Percentiles rank a stretch among this genome's conserved stretches.
phyloP scores from a whole-genome alignment of 1,140 invertebrate species.

The Heliconius melpomene region DNA sequence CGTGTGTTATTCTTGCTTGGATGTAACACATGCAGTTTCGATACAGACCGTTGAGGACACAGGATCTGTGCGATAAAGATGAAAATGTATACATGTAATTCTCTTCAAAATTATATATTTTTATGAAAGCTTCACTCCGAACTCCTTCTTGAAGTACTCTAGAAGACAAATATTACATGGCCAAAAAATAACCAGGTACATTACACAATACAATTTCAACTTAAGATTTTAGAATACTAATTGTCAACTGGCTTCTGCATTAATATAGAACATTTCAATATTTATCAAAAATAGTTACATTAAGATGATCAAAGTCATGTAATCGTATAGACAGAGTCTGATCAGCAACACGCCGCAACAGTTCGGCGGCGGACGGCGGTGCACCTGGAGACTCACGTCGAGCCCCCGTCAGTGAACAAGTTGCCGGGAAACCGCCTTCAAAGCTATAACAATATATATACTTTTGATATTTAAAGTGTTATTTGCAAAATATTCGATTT shows the following conservation, averaged over 20 bases:
- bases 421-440: slow-evolving; percentile 66
- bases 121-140: too few relatives aligned
- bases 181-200: too few relatives aligned
- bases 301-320: slow-evolving; percentile 86
- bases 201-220: too few relatives aligned
- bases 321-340: slow-evolving; percentile 84
- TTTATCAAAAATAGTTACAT: slow-evolving; percentile 53
- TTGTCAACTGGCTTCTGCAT: too few relatives aligned
- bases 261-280: too few relatives aligned
- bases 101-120: neutral
- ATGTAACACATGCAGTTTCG: slow-evolving; percentile 86
- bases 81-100: neutral
- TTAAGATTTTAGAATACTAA: too few relatives aligned
- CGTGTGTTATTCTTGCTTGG: slow-evolving; percentile 85
- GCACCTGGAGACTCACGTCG: slow-evolving; percentile 48
- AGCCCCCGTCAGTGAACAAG: slow-evolving; percentile 22
- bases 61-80: slow-evolving; percentile 74
- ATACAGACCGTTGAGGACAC: slow-evolving; percentile 86
- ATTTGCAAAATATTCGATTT: too few relatives aligned
- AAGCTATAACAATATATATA: slow-evolving; percentile 46
- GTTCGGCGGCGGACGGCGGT: slow-evolving; percentile 51
- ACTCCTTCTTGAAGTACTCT: too few relatives aligned
- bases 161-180: too few relatives aligned
- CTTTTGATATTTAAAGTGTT: too few relatives aligned
- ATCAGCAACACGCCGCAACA: slow-evolving; percentile 66